Evolutionary conservation across 2,888 invertebrate genomes (phyloP), one percentile per base, ranked within the genome.

Genomic region (Labia minor): DNA sequence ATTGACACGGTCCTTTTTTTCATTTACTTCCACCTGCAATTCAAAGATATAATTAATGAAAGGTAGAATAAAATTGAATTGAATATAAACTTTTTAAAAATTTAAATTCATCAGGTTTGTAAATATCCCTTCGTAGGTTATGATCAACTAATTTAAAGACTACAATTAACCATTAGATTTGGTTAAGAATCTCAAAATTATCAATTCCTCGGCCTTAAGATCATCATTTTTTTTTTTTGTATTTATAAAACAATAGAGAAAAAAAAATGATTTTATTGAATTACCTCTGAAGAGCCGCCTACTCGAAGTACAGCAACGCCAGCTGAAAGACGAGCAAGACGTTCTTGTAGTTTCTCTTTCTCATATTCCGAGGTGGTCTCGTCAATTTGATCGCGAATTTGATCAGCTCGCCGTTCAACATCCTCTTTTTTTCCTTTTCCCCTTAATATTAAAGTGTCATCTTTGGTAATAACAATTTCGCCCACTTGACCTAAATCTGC

Each of bases 1-100:
- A 68, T 78, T 80, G 2, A 81, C 79, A 37, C 81, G 74, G 69
- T 79, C 79, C 72, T 81, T 81, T 71, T 79, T 79, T 71, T 81
- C 81, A 70, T 80, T 80, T 18, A 81, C 77, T 72, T 81, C 81
- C 14, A 80, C 90, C 74, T 85, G 82, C 69, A 67, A 62, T 33
- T 37, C 4, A 26, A 26, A 26, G 8, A 26, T 8, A 26, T 26
- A 26, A 26, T 26, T 26, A 26, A 61, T 61, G 10, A 61, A 4
- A 14, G 11, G 8, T 16, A 61, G 18, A 61, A 61, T 19, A 18
- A 61, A 19, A 19, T 61, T 37, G 11, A 14, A 14, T 4, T 19
- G 19, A 1, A 64, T 26, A 62, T 20, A 8, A 20, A 62, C 1
- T 4, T 20, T 63, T 20, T 11, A n/a, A 26, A 18, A n/a, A 14